Base-by-base conservation (phyloP, 2,888 invertebrate species). In the Callosobruchus maculatus region DNA sequence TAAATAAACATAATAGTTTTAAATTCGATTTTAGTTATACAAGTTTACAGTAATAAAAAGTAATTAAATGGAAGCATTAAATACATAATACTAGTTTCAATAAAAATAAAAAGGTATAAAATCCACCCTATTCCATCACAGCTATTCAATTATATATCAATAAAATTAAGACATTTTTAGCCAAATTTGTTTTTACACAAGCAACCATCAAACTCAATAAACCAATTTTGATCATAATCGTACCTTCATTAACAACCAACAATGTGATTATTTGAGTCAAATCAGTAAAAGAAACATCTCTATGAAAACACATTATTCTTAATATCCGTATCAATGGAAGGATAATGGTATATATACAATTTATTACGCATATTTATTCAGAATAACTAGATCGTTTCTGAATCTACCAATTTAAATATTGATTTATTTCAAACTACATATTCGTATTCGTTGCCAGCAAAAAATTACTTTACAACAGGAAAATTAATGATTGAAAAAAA, bases 1-100 rank as follows among this genome's bases (percentile, higher is more conserved):
- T 86, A 83, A 83, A 84, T 76, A 82, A 83, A 82, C 83, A 82
- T 81, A 82, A 81, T 75, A 82, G 77, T 77, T 76, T 81, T 79
- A 82, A 83, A 82, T 82, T 83, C 82, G 82, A 82, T 81, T 82
- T 82, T 75, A 80, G 77, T 77, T 77, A 78, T 49, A 31, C 26
- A n/a, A 26, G 70, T 70, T 20, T 71, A 30, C 20, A 71, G 30
- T 71, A 30, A 30, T 66, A 74, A 71, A n/a, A 73, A 73, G 26
- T 71, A 70, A 71, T 71, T 71, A 72, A 72, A 74, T 78, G 81
- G 81, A 82, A 82, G 80, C 79, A 80, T 80, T 77, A 78, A 74
- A 80, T 78, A 77, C 75, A 77, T 82, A 83, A 82, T 82, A 83
- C 82, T 83, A 82, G 75, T 75, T 77, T 69, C 68, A 71, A 31